A percentile compares a stretch with the other conserved stretches of the same genome.
These are phyloP conservation scores for Ctenodactylus gundi DNA, from an alignment of 2,113 vertebrate genomes.

Conservation along the genomic window DNA sequence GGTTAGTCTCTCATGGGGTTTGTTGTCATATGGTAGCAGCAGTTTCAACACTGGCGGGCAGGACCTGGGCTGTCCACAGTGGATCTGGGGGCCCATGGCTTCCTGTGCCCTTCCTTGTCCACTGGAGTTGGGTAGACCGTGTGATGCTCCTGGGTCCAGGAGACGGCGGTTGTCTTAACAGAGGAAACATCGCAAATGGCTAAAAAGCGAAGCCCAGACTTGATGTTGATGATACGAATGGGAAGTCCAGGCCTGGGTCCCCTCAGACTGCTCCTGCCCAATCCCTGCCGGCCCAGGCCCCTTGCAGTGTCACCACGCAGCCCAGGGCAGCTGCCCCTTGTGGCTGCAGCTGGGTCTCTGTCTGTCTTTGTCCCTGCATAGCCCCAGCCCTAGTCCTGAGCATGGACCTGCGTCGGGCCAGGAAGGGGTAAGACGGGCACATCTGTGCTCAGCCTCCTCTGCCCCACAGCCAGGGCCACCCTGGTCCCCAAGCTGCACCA, in stretches of 20 bases:
- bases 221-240: too few species aligned
- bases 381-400: not conserved
- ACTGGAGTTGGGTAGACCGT: not conserved
- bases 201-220: too few species aligned
- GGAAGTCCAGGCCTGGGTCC: not conserved
- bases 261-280: too few species aligned
- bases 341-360: accelerated
- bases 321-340: not conserved
- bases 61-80: not conserved
- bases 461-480: not conserved
- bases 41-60: not conserved
- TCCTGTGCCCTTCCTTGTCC: not conserved
- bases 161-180: too few species aligned
- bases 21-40: accelerated
- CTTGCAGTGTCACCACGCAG: not conserved
- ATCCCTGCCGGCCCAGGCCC: not conserved
- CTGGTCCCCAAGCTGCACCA: not conserved
- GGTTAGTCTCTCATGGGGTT: not conserved
- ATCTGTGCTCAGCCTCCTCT: not conserved
- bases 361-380: not conserved
- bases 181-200: too few species aligned
- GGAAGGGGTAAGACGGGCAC: not conserved
- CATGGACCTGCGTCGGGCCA: not conserved
- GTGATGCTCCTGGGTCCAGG: too few species aligned
- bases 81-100: not conserved